A percentile compares a stretch with the other conserved stretches of the same genome.
These are phyloP conservation scores for Plusia festucae DNA, from an alignment of 2,888 invertebrate species.

Conservation along the genomic window DNA sequence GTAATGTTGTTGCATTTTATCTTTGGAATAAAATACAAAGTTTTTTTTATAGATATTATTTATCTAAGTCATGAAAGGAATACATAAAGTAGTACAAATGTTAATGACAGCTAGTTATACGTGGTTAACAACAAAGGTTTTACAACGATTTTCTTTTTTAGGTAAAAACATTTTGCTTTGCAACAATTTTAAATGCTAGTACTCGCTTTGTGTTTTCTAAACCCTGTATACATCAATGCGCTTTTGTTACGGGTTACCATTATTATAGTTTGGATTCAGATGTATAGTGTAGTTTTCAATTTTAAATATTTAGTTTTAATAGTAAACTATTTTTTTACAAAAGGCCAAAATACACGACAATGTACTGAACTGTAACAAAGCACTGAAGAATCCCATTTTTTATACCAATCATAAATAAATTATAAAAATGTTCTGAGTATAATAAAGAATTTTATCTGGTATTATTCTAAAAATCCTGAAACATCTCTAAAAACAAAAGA, in stretches of 20 bases:
- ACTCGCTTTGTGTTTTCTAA: slow-evolving; percentile 41
- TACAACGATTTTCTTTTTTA: slow-evolving; percentile 16
- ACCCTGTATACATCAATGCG: slow-evolving; percentile 11
- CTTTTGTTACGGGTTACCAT: slow-evolving; percentile 5
- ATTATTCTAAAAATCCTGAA: too few species aligned
- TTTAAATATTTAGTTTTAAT: too few species aligned
- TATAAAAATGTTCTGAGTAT: too few species aligned
- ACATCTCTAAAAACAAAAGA: too few species aligned
- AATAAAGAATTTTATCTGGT: too few species aligned
- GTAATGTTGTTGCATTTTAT: not conserved
- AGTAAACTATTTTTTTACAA: too few species aligned
- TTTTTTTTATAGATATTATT: not conserved
- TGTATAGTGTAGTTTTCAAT: too few species aligned
- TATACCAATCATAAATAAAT: too few species aligned
- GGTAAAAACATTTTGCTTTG: slow-evolving; percentile 10
- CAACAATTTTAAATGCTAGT: slow-evolving; percentile 32
- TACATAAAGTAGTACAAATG: slow-evolving; percentile 8
- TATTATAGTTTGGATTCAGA: too few species aligned
- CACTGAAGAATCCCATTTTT: too few species aligned
- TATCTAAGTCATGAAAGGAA: not conserved
- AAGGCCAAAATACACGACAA: too few species aligned
- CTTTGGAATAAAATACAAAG: not conserved
- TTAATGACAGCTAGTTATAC: slow-evolving; percentile 18
- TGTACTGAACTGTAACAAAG: too few species aligned
- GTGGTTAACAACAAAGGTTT: slow-evolving; percentile 26